These are phyloP conservation scores for Crossaster papposus DNA, from an alignment of 53 echinoderm and acorn worm species.

Conservation along the genomic window DNA sequence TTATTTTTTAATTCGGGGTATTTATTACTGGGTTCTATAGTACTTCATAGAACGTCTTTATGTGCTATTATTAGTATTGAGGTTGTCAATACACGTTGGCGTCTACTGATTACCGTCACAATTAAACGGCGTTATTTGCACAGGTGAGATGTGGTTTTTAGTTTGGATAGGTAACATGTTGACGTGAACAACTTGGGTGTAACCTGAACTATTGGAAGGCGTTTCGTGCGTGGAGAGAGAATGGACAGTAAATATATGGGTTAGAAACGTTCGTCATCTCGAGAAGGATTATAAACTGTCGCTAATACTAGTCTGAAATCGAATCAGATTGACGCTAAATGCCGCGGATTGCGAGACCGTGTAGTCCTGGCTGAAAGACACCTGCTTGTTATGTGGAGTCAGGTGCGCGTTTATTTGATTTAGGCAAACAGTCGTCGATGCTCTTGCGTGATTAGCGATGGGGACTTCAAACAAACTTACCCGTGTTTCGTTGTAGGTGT, in stretches of 20 bases:
- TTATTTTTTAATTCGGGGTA: too few relatives aligned
- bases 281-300: not conserved
- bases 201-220: not conserved
- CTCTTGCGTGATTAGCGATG: not conserved
- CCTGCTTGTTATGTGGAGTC: slow-evolving; percentile 18
- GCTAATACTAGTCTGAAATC: slow-evolving; percentile 13
- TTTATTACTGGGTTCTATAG: too few relatives aligned
- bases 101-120: too few relatives aligned
- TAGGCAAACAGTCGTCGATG: not conserved
- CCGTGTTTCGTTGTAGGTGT: too few relatives aligned
- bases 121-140: too few relatives aligned
- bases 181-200: not conserved
- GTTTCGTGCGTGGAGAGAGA: not conserved
- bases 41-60: too few relatives aligned
- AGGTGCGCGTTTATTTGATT: slow-evolving; percentile 34
- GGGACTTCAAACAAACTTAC: not conserved
- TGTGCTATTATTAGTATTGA: too few relatives aligned
- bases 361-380: not conserved
- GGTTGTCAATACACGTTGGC: too few relatives aligned
- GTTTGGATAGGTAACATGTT: not conserved
- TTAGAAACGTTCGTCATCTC: not conserved
- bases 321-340: slow-evolving; percentile 39
- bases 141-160: too few relatives aligned
- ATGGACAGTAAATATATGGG: not conserved
- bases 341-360: not conserved